Percentiles rank a stretch among this genome's conserved stretches.
phyloP scores from a whole-genome alignment of 2,888 invertebrate genomes.

The Epirrita christyi region DNA sequence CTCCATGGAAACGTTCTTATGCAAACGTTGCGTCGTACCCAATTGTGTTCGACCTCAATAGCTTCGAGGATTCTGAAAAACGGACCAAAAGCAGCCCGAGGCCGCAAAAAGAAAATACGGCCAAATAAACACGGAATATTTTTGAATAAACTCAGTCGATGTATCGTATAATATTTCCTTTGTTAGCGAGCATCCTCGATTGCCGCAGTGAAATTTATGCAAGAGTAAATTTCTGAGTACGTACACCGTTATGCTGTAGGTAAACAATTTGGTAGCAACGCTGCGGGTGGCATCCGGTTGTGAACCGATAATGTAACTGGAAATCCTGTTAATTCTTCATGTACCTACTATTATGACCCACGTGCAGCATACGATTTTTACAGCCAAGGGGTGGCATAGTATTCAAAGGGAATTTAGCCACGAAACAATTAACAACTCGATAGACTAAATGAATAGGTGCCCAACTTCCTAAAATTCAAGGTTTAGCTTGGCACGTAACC shows the following conservation, averaged over 20 bases:
- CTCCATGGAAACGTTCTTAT: conserved; percentile 57
- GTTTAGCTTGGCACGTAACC: too few species aligned
- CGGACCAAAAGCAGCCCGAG: conserved; percentile 37
- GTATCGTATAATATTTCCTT: conserved; percentile 23
- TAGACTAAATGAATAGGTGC: too few species aligned
- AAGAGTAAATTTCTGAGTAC: conserved; percentile 20
- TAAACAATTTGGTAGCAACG: conserved; percentile 22
- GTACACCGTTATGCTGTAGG: conserved; percentile 33
- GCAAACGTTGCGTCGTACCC: conserved; percentile 60
- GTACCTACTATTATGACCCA: too few species aligned
- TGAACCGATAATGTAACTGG: neutral
- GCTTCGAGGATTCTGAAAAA: conserved; percentile 52
- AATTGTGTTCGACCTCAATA: conserved; percentile 37
- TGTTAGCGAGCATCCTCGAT: conserved; percentile 24
- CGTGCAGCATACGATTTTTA: too few species aligned
- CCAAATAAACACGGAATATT: conserved; percentile 30
- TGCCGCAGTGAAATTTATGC: conserved; percentile 22
- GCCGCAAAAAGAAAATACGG: conserved; percentile 36
- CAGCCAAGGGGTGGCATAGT: too few species aligned
- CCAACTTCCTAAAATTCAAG: too few species aligned
- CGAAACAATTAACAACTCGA: too few species aligned
- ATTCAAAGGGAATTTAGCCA: too few species aligned
- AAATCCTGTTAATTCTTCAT: too few species aligned
- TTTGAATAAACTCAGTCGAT: conserved; percentile 19
- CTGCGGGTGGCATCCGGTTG: conserved; percentile 26